Percentiles rank a stretch among this genome's conserved stretches.
Evolutionary conservation across 2,797 vertebrate species (phyloP).

Genomic region (Echiichthys vipera): DNA sequence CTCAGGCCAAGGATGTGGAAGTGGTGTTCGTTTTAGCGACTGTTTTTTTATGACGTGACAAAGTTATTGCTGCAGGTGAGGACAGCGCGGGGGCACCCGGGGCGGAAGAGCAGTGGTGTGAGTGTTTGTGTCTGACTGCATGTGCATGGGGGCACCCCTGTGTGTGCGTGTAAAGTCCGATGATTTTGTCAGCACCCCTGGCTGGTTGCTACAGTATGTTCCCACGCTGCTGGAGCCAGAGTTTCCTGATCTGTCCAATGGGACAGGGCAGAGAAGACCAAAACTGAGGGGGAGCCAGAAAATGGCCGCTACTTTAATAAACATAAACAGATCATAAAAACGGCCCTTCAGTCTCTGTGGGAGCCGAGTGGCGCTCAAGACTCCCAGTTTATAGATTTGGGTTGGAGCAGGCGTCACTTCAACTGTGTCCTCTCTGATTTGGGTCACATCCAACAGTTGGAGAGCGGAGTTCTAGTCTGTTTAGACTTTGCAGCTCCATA

Average conservation of each 20-base stretch:
- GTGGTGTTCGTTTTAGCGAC: slow-evolving; percentile 56
- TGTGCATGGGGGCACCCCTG: not conserved
- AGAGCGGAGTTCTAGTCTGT: slow-evolving; percentile 20
- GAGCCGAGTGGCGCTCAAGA: slow-evolving; percentile 51
- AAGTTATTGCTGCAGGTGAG: slow-evolving; percentile 78
- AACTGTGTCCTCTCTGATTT: slow-evolving; percentile 36
- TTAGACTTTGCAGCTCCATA: slow-evolving; percentile 41
- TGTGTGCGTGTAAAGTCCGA: slow-evolving; percentile 8
- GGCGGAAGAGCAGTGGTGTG: slow-evolving; percentile 1
- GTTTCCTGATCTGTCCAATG: slow-evolving; percentile 48
- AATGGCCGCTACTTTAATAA: slow-evolving; percentile 63
- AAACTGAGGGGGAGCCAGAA: slow-evolving; percentile 42
- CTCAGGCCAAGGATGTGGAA: slow-evolving; percentile 47
- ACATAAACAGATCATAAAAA: slow-evolving; percentile 80
- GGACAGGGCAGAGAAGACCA: slow-evolving; percentile 29
- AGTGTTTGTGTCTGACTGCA: slow-evolving; percentile 24
- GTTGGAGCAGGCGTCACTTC: slow-evolving; percentile 30
- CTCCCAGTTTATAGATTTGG: slow-evolving; percentile 53
- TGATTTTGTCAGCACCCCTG: slow-evolving; percentile 11
- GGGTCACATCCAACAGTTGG: slow-evolving; percentile 15
- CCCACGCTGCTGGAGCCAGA: slow-evolving; percentile 60
- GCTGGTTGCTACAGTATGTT: slow-evolving; percentile 51
- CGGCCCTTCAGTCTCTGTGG: slow-evolving; percentile 65
- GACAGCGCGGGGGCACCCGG: slow-evolving; percentile 53
- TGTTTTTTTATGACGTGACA: slow-evolving; percentile 76